Base-by-base conservation (phyloP, 2,113 vertebrate species). In the Takifugu bimaculatus region DNA sequence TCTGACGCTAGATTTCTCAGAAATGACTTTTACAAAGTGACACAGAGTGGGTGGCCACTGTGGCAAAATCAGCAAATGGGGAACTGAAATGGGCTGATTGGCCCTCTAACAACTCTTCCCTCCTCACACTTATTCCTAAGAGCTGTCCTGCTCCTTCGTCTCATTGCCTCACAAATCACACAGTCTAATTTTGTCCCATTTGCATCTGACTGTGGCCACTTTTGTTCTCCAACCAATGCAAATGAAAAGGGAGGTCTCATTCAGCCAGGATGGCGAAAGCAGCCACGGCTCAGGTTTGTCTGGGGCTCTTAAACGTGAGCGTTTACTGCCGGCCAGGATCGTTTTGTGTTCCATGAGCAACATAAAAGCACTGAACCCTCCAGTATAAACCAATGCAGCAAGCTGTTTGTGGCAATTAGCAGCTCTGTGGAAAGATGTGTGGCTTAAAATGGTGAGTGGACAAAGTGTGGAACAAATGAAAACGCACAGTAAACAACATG, bases 341-440 rank as follows among this genome's bases (percentile, higher is more conserved):
- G 78, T 82, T 80, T 85, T 85, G 70, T 76, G 83, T 87, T 90
- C 83, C 79, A 79, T 75, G 68, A 75, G 82, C 81, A 76, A 83
- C 85, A 83, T 87, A 85, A 90, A 89, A 89, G 87, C 83, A 75
- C 73, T 65, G 74, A 3, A 59, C 72, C 68, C 80, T 48, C 78
- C 78, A 87, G 84, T 82, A 69, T 6, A 81, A 73, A 88, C 81
- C 68, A 68, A 78, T 76, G 75, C 72, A 76, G 77, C 79, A 84
- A 75, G 72, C 71, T 65, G 57, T 75, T 76, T 78, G 79, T 60
- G 73, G 86, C 75, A 84, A 82, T 78, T 61, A 77, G 70, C 56
- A 75, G 75, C 80, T 67, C n/a, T 48, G 75, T 85, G 79, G 81
- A 79, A 52, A 65, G 84, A 73, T 73, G 66, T 74, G 65, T 54